Conservation (phyloP, 1,140 invertebrate species). For the Hirudo medicinalis region DNA sequence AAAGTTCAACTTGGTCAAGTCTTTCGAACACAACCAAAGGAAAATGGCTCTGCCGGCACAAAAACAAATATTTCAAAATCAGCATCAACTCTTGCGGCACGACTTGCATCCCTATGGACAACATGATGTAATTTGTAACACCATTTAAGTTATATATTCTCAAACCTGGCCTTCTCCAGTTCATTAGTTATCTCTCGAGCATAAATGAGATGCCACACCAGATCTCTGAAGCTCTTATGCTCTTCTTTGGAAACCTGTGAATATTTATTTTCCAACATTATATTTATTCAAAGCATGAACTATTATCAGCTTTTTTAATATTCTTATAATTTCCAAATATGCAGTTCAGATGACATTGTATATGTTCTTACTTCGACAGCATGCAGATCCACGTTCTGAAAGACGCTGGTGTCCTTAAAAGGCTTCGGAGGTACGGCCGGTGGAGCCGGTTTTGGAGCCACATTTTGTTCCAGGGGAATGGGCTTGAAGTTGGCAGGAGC, state of each 20-base stretch:
- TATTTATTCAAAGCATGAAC: neutral
- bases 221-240: constrained; percentile 38
- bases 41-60: constrained; percentile 37
- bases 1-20: constrained; percentile 39
- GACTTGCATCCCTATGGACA: too few species aligned
- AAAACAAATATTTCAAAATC: too few species aligned
- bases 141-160: too few species aligned
- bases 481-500: constrained; percentile 19
- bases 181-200: constrained; percentile 41
- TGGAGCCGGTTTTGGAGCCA: constrained; percentile 20
- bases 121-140: too few species aligned
- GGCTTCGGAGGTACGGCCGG: constrained; percentile 21
- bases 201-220: constrained; percentile 42
- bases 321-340: too few species aligned
- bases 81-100: too few species aligned
- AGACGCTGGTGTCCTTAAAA: constrained; percentile 22
- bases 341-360: neutral
- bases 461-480: constrained; percentile 14
- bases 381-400: constrained; percentile 38
- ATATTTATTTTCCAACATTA: constrained; percentile 5
- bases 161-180: constrained; percentile 38
- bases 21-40: constrained; percentile 42
- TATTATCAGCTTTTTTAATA: too few species aligned
- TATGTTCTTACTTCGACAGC: constrained; percentile 33
- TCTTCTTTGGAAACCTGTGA: constrained; percentile 37